phyloP scores from a whole-genome alignment of 2,113 vertebrate species.

The Brienomyrus longianalis region DNA sequence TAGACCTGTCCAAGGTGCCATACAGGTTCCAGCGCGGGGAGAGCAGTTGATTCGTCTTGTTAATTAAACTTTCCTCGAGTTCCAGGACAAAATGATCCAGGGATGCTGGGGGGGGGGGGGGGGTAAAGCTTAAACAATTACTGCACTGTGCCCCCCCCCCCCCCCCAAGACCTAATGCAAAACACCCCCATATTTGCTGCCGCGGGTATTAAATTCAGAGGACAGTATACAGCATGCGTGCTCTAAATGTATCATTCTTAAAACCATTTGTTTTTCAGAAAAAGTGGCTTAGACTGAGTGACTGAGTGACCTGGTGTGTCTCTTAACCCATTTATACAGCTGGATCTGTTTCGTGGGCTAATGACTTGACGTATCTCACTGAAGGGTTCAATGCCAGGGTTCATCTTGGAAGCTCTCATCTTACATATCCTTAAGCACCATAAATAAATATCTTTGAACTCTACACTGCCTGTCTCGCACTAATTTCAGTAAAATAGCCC shows the following conservation, averaged over 20 bases:
- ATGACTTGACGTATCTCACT: neutral
- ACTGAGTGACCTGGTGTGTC: neutral
- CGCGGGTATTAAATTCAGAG: neutral
- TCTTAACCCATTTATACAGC: conserved; percentile 5
- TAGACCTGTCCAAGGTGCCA: neutral
- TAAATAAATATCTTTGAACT: neutral
- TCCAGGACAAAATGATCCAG: neutral
- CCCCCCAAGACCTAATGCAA: neutral
- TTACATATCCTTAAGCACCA: neutral
- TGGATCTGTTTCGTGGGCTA: neutral
- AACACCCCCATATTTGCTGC: neutral
- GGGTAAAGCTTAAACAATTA: neutral
- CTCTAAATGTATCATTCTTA: neutral
- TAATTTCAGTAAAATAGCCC: neutral
- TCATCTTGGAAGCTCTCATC: neutral
- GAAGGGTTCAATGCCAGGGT: neutral
- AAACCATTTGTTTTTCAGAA: neutral
- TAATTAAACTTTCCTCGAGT: neutral
- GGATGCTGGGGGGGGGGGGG: neutral
- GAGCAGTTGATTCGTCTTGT: neutral
- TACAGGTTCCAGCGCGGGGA: neutral
- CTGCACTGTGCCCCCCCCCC: neutral
- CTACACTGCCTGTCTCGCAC: neutral
- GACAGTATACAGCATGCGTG: neutral
- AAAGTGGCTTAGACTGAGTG: neutral